phyloP scores from a whole-genome alignment of 2,797 vertebrate species.

The Merluccius polli region DNA sequence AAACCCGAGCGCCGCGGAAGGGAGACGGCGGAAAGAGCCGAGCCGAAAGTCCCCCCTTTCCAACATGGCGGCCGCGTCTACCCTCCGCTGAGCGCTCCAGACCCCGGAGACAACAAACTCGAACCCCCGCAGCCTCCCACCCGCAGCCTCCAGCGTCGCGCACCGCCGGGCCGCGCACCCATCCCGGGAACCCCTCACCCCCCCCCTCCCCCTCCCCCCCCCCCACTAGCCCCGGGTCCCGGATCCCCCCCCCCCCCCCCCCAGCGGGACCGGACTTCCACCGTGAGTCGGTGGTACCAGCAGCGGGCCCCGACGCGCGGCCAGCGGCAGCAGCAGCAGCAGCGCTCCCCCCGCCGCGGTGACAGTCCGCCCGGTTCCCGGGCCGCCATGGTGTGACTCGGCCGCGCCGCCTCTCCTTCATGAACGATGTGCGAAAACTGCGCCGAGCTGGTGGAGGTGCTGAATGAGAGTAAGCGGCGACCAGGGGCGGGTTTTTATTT shows the following conservation, averaged over 20 bases:
- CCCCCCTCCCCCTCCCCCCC: no score
- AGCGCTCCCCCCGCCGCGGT: no score
- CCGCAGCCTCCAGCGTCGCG: slow-evolving; percentile 48
- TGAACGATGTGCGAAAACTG: slow-evolving; percentile 99
- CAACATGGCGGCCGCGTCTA: slow-evolving; percentile 77
- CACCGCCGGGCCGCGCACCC: slow-evolving; percentile 28
- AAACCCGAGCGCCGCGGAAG: slow-evolving; percentile 43
- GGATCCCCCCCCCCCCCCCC: no score
- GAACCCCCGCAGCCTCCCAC: slow-evolving; percentile 19
- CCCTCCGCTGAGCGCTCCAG: slow-evolving; percentile 70
- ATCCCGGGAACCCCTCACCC: neutral
- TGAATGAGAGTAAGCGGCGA: slow-evolving; percentile 96
- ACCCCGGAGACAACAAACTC: slow-evolving; percentile 70
- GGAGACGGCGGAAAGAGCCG: slow-evolving; percentile 63
- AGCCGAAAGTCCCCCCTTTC: slow-evolving; percentile 59
- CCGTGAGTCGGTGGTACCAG: no score
- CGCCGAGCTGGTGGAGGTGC: slow-evolving; percentile 98
- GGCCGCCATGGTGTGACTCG: slow-evolving; percentile 87
- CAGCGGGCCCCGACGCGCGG: no score
- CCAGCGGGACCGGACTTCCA: no score
- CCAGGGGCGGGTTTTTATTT: no score
- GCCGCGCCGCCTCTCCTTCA: slow-evolving; percentile 71
- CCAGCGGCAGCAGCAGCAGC: no score
- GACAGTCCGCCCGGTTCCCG: no score
- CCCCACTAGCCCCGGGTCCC: no score